Percentiles rank a stretch among this genome's conserved stretches.
These are phyloP conservation scores for Pelusios castaneus DNA, from an alignment of 2,113 vertebrate genomes.

Conservation along the genomic window DNA sequence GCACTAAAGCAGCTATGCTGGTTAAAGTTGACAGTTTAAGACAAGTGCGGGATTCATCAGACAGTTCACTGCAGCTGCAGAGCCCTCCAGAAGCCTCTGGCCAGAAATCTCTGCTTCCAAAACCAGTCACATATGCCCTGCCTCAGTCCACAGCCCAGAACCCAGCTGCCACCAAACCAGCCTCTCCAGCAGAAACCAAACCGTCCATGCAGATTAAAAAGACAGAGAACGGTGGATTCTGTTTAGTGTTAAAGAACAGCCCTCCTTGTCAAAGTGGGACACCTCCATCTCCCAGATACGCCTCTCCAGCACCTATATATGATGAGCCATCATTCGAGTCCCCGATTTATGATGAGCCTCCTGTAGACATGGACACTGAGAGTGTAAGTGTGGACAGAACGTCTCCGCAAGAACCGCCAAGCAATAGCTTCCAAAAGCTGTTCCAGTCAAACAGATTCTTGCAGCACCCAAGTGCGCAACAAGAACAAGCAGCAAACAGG, in stretches of 20 bases:
- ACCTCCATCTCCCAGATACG: constrained; percentile 82
- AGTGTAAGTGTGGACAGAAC: constrained; percentile 70
- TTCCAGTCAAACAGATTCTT: constrained; percentile 78
- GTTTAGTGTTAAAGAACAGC: constrained; percentile 77
- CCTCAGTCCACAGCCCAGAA: constrained; percentile 72
- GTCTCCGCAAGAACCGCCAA: constrained; percentile 75
- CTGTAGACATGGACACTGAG: constrained; percentile 89
- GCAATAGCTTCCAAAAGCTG: constrained; percentile 79
- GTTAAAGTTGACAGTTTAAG: constrained; percentile 88
- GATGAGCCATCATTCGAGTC: constrained; percentile 85
- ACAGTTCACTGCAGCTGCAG: constrained; percentile 61
- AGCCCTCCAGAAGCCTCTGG: constrained; percentile 58
- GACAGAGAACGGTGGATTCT: constrained; percentile 87
- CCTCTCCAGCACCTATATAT: constrained; percentile 82
- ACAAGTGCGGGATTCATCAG: constrained; percentile 67
- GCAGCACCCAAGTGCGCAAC: constrained; percentile 78
- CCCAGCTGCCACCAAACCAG: constrained; percentile 71
- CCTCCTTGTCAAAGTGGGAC: constrained; percentile 77
- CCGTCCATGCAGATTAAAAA: constrained; percentile 88
- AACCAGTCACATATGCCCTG: constrained; percentile 65
- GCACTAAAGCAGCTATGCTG: constrained; percentile 88
- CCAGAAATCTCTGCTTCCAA: constrained; percentile 64
- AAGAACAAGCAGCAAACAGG: constrained; percentile 71
- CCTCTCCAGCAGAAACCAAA: constrained; percentile 70
- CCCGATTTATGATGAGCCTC: constrained; percentile 91